A percentile compares a stretch with the other conserved stretches of the same genome.
phyloP scores from a whole-genome alignment of 2,797 vertebrate genomes.

The Helostoma temminkii region DNA sequence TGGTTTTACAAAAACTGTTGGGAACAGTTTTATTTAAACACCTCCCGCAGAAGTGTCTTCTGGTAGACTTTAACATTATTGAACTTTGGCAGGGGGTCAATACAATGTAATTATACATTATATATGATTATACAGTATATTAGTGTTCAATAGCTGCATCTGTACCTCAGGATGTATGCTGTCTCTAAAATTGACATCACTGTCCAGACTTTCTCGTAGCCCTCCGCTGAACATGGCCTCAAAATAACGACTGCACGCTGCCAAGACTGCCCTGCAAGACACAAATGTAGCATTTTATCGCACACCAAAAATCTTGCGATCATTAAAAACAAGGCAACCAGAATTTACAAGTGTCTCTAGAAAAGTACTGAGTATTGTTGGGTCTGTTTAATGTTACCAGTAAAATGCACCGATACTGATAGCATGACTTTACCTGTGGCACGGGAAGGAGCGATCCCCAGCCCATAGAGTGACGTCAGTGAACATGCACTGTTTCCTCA shows the following conservation, averaged over 20 bases:
- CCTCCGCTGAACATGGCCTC: slow-evolving; percentile 98
- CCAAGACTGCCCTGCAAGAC: slow-evolving; percentile 86
- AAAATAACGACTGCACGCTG: slow-evolving; percentile 95
- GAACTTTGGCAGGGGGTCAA: too few species aligned
- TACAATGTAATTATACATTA: too few species aligned
- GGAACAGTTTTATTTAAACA: too few species aligned
- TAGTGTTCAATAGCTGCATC: background rate
- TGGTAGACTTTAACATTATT: too few species aligned
- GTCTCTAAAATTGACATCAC: slow-evolving; percentile 93
- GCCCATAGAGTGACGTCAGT: slow-evolving; percentile 95
- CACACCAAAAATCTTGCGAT: background rate
- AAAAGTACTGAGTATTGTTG: background rate
- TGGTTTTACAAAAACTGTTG: background rate
- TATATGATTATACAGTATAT: background rate
- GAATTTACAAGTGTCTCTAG: too few species aligned
- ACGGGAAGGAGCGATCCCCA: slow-evolving; percentile 91
- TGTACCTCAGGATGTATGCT: slow-evolving; percentile 91
- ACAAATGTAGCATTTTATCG: background rate
- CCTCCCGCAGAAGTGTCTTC: background rate
- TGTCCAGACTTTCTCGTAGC: slow-evolving; percentile 91
- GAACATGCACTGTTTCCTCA: slow-evolving; percentile 94
- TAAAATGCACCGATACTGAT: background rate
- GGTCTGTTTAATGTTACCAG: background rate
- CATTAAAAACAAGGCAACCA: background rate
- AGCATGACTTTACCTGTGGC: slow-evolving; percentile 83